These are phyloP conservation scores for Cepaea hortensis DNA, from an alignment of 2,888 invertebrate species.

Conservation along the genomic window DNA sequence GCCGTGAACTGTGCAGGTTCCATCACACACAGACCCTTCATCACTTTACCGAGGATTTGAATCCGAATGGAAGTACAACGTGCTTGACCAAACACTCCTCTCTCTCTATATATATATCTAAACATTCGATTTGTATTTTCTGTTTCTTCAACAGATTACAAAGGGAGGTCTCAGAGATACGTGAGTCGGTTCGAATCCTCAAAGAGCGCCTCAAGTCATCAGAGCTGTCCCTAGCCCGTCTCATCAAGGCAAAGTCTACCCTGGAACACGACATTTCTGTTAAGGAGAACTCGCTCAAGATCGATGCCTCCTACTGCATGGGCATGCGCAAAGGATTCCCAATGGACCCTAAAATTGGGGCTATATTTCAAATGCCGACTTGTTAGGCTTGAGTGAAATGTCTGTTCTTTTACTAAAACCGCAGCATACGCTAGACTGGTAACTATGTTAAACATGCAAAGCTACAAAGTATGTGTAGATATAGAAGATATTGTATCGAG, in stretches of 20 bases:
- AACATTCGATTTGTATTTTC: neutral
- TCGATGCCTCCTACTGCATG: conserved; percentile 94
- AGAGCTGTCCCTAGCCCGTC: conserved; percentile 74
- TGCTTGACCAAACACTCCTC: no score
- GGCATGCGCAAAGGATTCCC: conserved; percentile 93
- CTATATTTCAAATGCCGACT: conserved; percentile 75
- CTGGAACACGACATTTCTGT: conserved; percentile 90
- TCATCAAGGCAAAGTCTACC: conserved; percentile 88
- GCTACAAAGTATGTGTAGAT: no score
- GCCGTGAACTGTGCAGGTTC: no score
- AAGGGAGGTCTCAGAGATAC: conserved; percentile 89
- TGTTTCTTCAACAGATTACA: conserved; percentile 82
- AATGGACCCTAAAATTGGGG: conserved; percentile 75
- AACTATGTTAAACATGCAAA: no score
- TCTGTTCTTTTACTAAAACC: neutral
- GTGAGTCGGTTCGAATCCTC: conserved; percentile 87
- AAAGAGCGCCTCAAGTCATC: conserved; percentile 85
- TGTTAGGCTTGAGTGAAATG: conserved; percentile 52
- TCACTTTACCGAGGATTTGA: no score
- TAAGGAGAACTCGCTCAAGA: conserved; percentile 91
- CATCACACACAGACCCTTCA: no score
- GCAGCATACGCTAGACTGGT: no score
- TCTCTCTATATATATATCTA: no score
- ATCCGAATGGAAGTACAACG: no score
- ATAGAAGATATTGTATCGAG: no score